phyloP scores from a whole-genome alignment of 2,888 invertebrate species.

The Seladonia tumulorum region DNA sequence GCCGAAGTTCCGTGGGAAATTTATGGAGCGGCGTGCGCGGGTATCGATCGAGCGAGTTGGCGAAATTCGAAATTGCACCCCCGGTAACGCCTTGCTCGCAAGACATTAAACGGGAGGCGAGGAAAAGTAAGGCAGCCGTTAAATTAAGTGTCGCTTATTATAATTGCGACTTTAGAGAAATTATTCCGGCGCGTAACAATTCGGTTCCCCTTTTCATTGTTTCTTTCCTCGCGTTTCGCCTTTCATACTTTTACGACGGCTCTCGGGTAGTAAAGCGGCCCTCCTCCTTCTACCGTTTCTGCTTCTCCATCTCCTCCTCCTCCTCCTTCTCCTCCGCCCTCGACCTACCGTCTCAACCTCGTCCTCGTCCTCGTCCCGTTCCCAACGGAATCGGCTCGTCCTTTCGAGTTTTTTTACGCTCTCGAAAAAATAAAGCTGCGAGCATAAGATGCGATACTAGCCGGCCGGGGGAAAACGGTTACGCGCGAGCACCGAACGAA shows the following conservation, averaged over 20 bases:
- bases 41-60: slow-evolving; percentile 39
- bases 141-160: slow-evolving; percentile 43
- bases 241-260: slow-evolving; percentile 30
- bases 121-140: slow-evolving; percentile 27
- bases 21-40: slow-evolving; percentile 27
- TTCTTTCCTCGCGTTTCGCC: slow-evolving; percentile 38
- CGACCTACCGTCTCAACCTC: not conserved
- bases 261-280: slow-evolving; percentile 23
- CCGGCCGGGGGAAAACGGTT: not conserved
- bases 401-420: slow-evolving; percentile 23
- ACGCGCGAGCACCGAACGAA: slow-evolving; percentile 10
- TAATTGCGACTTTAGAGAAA: slow-evolving; percentile 42
- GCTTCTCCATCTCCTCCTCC: not conserved
- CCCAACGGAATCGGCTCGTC: slow-evolving; percentile 33
- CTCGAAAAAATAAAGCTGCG: slow-evolving; percentile 17
- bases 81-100: slow-evolving; percentile 27
- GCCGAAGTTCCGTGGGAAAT: slow-evolving; percentile 22
- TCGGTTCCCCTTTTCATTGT: slow-evolving; percentile 44
- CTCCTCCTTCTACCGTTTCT: not conserved
- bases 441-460: slow-evolving; percentile 17
- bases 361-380: not conserved
- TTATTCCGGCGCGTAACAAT: slow-evolving; percentile 38
- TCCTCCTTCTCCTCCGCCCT: not conserved
- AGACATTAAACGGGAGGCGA: slow-evolving; percentile 21
- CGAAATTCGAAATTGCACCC: slow-evolving; percentile 36